A percentile compares a stretch with the other conserved stretches of the same genome.
Evolutionary conservation across 1,140 invertebrate genomes (phyloP).

Genomic region (Temnothorax curvispinosus): DNA sequence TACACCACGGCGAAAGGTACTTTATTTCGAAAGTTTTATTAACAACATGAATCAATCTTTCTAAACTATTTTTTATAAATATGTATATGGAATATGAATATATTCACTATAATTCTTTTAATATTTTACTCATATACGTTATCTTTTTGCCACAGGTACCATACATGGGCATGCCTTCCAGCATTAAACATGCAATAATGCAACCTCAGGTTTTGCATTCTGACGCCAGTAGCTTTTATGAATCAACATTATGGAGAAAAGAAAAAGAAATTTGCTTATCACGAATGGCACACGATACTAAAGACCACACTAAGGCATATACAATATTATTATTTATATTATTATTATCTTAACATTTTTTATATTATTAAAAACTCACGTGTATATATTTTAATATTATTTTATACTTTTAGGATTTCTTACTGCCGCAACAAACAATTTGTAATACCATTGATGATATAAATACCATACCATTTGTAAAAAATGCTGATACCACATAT

Average conservation of each 20-base stretch:
- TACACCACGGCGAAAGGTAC: slow-evolving; percentile 62
- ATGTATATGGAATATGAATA: neutral
- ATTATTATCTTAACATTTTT: neutral
- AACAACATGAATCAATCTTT: neutral
- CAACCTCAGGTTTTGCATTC: slow-evolving; percentile 74
- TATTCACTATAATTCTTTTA: neutral
- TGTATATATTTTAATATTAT: slow-evolving; percentile 3
- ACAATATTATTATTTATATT: neutral
- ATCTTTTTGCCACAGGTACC: slow-evolving; percentile 50
- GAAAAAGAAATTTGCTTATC: slow-evolving; percentile 78
- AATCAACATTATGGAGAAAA: slow-evolving; percentile 78
- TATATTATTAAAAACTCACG: neutral
- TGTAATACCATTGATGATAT: neutral
- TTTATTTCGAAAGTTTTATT: neutral
- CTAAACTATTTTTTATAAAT: no score
- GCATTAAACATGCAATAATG: slow-evolving; percentile 70
- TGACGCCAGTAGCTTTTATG: slow-evolving; percentile 74
- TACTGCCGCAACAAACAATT: neutral
- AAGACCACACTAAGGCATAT: slow-evolving; percentile 1
- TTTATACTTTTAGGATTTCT: slow-evolving; percentile 10
- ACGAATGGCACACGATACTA: slow-evolving; percentile 69
- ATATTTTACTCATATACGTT: neutral
- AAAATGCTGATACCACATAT: slow-evolving; percentile 4
- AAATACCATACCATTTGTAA: neutral
- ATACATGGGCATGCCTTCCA: slow-evolving; percentile 62